Base-by-base conservation (phyloP, 2,113 vertebrate genomes). In the Phyllopteryx taeniolatus region DNA sequence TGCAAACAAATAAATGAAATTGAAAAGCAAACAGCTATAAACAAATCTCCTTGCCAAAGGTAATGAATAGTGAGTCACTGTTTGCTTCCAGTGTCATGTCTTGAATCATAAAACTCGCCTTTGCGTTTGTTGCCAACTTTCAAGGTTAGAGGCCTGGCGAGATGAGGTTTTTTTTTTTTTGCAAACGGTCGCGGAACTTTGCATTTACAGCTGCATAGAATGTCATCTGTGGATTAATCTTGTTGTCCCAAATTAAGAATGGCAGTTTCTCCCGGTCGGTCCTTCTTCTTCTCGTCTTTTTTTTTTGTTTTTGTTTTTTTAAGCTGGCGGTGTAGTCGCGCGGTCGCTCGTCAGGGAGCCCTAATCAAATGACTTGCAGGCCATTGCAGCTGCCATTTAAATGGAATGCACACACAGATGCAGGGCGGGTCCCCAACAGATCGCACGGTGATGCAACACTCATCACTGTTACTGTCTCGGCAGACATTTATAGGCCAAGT, bases 321-420 rank as follows among this genome's bases (percentile, higher is more conserved):
- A 27, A 39, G 35, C 0, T 39, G 35, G 47, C 44, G 59, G 43
- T 57, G 43, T 33, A 69, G 72, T 76, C 60, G 66, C 35, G n/a
- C 47, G 71, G 81, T 67, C 68, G 75, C 75, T 80, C 88, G 62
- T 0, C 63, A 22, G 83, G 76, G 87, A 87, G 79, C 76, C 57
- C 76, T 84, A 81, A 86, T 89, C 85, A 83, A 85, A 86, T 87
- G 80, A 87, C 82, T 79, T 0, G 70, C 74, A 74, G 78, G 78
- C 85, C 82, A 80, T 78, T 56, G 72, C 76, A 76, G 74, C 81
- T 85, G 73, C 82, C 82, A 72, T 82, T 82, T 82, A 46, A 77
- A 72, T 78, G 77, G 75, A 71, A 85, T 70, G 63, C n/a, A 72
- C 72, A 77, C 83, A 81, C 85, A 88, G 84, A 83, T 84, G 83